Base-by-base conservation (phyloP, 2,797 vertebrate genomes). In the Melanotaenia pygmaea region DNA sequence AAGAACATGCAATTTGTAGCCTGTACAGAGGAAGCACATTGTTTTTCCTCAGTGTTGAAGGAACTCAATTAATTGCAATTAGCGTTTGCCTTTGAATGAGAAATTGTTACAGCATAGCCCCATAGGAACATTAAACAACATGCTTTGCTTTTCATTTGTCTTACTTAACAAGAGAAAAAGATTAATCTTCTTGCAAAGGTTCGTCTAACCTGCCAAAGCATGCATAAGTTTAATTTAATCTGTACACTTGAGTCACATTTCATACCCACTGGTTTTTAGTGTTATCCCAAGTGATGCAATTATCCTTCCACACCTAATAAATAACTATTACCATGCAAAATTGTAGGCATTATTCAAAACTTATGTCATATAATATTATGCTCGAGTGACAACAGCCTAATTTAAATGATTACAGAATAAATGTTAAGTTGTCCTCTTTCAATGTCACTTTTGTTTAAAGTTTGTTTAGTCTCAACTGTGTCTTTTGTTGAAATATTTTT, bases 141-240 rank as follows among this genome's bases (percentile, higher is more conserved):
- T 59, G 12, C 20, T 20, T 56, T 47, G 45, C 32, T 65, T 67
- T 80, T 76, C 67, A 85, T 86, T 87, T 77, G 30, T 87, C 80
- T 81, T 67, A 53, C 77, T 87, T 79, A 80, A 73, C 68, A 62
- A 77, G 63, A 74, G 32, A 64, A 83, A 81, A 76, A 77, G 58
- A 77, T 70, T 20, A 47, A 70, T 85, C 57, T 57, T 77, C 43
- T 63, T 38, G 56, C 58, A 64, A 72, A 73, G 53, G 60, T 75
- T 20, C 35, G 34, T 77, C 57, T 80, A 63, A 76, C 67, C 28
- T 62, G 54, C 61, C 76, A 56, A 63, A 40, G 38, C 70, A 70
- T 76, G 68, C 7, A 70, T 40, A 56, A 61, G n/a, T 74, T 70
- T 76, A 76, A 85, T 87, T 83, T 72, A 77, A 45, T 80, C 53